phyloP scores from a whole-genome alignment of 37 sponge, comb jelly and placozoan species.

The Beroe ovata region DNA sequence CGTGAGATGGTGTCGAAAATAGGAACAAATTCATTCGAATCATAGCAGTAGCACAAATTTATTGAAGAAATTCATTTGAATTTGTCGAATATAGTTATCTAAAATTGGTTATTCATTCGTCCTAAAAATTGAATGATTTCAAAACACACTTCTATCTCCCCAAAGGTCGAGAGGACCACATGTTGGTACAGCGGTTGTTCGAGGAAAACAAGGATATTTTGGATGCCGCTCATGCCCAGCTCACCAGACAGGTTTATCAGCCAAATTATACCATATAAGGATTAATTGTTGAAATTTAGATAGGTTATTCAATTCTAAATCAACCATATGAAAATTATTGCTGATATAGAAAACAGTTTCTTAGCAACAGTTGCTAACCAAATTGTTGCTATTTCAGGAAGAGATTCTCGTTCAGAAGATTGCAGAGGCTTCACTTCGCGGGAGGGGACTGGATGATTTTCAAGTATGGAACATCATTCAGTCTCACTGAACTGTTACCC shows the following conservation, averaged over 20 bases:
- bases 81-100: no score
- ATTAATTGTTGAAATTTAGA: background rate
- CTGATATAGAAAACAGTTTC: no score
- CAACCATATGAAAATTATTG: background rate
- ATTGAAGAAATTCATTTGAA: no score
- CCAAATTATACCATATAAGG: background rate
- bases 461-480: constrained; percentile 3
- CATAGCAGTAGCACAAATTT: no score
- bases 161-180: constrained; percentile 36
- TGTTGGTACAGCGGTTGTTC: constrained; percentile 10
- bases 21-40: no score
- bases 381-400: background rate
- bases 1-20: no score
- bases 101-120: no score
- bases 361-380: no score
- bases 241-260: background rate
- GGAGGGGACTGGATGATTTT: background rate
- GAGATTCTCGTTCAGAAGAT: constrained; percentile 30
- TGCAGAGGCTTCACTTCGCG: background rate
- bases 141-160: no score
- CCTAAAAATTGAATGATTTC: no score
- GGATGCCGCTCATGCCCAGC: background rate
- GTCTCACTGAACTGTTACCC: background rate
- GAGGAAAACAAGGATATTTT: constrained; percentile 53
- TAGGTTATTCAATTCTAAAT: background rate